These are phyloP conservation scores for Plemyria rubiginata DNA, from an alignment of 2,888 invertebrate genomes.

Conservation along the genomic window DNA sequence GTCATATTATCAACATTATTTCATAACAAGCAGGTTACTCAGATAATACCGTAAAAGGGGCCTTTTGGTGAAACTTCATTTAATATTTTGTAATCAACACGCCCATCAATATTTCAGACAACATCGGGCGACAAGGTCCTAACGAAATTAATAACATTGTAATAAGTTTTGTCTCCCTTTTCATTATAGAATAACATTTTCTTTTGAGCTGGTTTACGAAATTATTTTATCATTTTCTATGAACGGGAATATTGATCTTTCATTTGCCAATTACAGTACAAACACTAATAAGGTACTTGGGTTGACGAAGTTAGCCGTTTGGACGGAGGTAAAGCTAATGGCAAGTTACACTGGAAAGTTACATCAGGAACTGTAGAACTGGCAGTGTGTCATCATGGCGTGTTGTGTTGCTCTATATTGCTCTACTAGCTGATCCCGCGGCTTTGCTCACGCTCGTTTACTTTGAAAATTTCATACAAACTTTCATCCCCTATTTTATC, in stretches of 20 bases:
- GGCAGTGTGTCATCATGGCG: too few relatives aligned
- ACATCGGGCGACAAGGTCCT: constrained; percentile 25
- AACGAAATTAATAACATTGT: constrained; percentile 31
- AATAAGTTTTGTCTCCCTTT: constrained; percentile 27
- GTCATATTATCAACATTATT: too few relatives aligned
- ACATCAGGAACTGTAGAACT: too few relatives aligned
- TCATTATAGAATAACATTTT: constrained; percentile 21
- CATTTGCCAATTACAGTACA: not conserved
- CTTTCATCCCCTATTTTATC: too few relatives aligned
- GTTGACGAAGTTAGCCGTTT: too few relatives aligned
- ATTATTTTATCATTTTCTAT: constrained; percentile 14
- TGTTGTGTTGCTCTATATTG: too few relatives aligned
- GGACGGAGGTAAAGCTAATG: too few relatives aligned
- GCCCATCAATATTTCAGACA: constrained; percentile 33
- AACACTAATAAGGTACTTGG: too few relatives aligned
- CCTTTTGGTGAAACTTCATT: constrained; percentile 34
- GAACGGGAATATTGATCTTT: constrained; percentile 8
- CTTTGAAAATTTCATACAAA: too few relatives aligned
- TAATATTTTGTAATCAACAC: constrained; percentile 40
- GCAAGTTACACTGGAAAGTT: too few relatives aligned
- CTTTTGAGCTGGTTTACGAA: constrained; percentile 12
- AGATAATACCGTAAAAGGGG: not conserved
- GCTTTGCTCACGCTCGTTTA: too few relatives aligned
- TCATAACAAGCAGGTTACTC: not conserved
- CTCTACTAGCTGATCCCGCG: too few relatives aligned